Evolutionary conservation across 2,113 vertebrate species (phyloP).

Genomic region (Hypocryptadius cinnamomeus): DNA sequence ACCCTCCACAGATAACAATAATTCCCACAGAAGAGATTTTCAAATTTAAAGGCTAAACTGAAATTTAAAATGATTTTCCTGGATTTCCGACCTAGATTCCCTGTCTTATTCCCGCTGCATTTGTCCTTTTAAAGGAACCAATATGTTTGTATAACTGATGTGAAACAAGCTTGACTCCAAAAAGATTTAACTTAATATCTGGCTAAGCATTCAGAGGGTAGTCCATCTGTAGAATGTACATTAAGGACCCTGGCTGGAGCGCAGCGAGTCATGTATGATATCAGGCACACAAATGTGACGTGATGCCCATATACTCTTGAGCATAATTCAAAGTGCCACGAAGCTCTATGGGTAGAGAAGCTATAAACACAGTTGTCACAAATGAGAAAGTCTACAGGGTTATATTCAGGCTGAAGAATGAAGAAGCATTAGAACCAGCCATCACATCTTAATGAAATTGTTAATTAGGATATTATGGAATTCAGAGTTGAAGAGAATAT

Average conservation of each 20-base stretch:
- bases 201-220: constrained; percentile 73
- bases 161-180: constrained; percentile 81
- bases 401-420: constrained; percentile 64
- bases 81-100: constrained; percentile 55
- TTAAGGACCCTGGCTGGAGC: constrained; percentile 69
- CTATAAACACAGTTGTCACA: constrained; percentile 86
- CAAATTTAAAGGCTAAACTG: constrained; percentile 38
- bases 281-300: constrained; percentile 84
- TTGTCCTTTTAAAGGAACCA: constrained; percentile 78
- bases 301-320: constrained; percentile 87
- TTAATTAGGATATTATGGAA: constrained; percentile 73
- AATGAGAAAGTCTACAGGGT: constrained; percentile 75
- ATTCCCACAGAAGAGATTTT: constrained; percentile 45
- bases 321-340: constrained; percentile 87
- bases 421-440: constrained; percentile 62
- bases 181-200: constrained; percentile 83
- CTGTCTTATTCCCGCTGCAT: constrained; percentile 60
- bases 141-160: constrained; percentile 80
- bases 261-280: constrained; percentile 81
- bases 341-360: constrained; percentile 80
- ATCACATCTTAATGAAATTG: constrained; percentile 69
- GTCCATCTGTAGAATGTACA: constrained; percentile 69
- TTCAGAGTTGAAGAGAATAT: constrained; percentile 53
- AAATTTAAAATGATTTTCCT: constrained; percentile 48
- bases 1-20: not conserved